These are phyloP conservation scores for Toxonevra muliebris DNA, from an alignment of 2,888 invertebrate genomes.

Conservation along the genomic window DNA sequence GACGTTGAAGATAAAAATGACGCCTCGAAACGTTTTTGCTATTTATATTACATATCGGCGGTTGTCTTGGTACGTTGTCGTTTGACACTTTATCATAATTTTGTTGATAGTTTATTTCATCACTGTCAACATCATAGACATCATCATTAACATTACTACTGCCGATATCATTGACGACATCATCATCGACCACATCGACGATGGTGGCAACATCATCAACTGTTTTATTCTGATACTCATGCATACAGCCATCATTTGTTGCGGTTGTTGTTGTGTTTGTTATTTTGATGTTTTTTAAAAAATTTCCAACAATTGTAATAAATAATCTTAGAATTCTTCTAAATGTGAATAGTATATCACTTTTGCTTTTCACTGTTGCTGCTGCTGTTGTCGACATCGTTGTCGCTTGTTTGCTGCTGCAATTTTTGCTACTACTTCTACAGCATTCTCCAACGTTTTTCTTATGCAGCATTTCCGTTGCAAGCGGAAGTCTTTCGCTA, in stretches of 20 bases:
- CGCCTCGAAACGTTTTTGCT: neutral
- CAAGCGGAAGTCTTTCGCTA: neutral
- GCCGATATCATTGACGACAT: constrained; percentile 40
- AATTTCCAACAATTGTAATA: constrained; percentile 45
- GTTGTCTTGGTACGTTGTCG: constrained; percentile 41
- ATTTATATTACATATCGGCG: too few species aligned
- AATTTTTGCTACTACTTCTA: constrained; percentile 28
- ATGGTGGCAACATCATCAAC: constrained; percentile 33
- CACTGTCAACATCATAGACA: constrained; percentile 39
- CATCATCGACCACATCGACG: constrained; percentile 33
- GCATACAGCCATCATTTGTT: neutral
- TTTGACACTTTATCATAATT: constrained; percentile 58
- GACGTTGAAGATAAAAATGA: constrained; percentile 31
- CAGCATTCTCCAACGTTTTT: constrained; percentile 37
- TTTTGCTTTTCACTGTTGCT: constrained; percentile 19
- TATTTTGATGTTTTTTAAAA: neutral
- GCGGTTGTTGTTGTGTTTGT: neutral
- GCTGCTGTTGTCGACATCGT: neutral
- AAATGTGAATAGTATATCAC: constrained; percentile 42
- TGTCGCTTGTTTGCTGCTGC: constrained; percentile 30
- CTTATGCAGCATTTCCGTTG: constrained; percentile 2
- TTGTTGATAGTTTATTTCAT: constrained; percentile 42
- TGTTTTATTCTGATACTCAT: constrained; percentile 17
- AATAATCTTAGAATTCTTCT: constrained; percentile 56
- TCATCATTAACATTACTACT: constrained; percentile 25